Base-by-base conservation (phyloP, 1,140 invertebrate species). In the Meloidogyne chitwoodi region DNA sequence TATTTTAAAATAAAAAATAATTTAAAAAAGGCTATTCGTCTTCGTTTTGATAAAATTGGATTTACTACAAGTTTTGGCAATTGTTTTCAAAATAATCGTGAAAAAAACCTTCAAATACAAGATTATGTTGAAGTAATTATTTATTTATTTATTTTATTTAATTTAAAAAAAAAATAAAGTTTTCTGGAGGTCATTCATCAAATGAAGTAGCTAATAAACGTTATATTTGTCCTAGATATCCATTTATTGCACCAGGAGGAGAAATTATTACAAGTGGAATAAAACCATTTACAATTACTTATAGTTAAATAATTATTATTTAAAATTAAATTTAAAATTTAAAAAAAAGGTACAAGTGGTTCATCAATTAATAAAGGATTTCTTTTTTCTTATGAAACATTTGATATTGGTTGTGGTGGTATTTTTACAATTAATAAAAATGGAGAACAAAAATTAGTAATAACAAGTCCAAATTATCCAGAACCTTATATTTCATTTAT, bases 341-440 rank as follows among this genome's bases (percentile, higher is more conserved):
- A 44, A 56, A 62, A 27, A 26, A 14, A 19, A 73, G 71, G 71
- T n/a, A 87, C 84, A 48, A 77, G 77, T 34, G 84, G 84, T 24
- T 62, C 77, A n/a, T 16, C 56, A 0, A 34, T 71, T 19, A 86
- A 86, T 66, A 80, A 75, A 19, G 84, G 84, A 2, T 79, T 85
- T 24, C 44, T 69, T 22, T 72, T 87, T 14, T 74, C 75, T n/a
- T 85, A 87, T 71, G 76, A 81, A 65, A 69, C 84, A 22, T 31
- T 77, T 26, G 82, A 84, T 70, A 72, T 87, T 56, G 84, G 89
- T n/a, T 83, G 82, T 72, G 82, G 85, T 71, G 83, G 81, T 38
- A 73, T 79, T 38, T 56, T 80, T 24, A 82, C 78, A 31, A 75
- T 64, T 14, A 64, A 63, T n/a, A 48, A 44, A 82, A 29, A 31